Percentiles rank a stretch among this genome's conserved stretches.
Conservation (phyloP, 2,113 vertebrate genomes). For the Cheirogaleus medius region DNA sequence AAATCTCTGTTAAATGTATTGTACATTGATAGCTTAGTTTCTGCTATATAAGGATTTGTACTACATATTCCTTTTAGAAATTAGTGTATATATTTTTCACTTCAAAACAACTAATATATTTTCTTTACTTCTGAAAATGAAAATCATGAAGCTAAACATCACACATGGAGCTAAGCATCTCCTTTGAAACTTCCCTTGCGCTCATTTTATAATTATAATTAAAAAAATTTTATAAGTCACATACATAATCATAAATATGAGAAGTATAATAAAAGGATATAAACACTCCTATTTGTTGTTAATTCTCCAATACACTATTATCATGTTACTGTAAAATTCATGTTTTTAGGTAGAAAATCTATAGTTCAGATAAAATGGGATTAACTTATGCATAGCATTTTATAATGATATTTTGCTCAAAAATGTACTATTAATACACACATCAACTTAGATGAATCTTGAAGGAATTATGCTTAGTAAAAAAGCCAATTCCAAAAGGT, state of each 20-base stretch:
- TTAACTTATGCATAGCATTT: not conserved
- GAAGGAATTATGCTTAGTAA: not conserved
- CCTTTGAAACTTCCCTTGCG: not conserved
- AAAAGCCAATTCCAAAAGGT: not conserved
- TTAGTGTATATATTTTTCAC: not conserved
- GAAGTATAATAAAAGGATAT: not conserved
- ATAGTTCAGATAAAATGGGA: not conserved
- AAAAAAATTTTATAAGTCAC: not conserved
- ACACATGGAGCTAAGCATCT: not conserved
- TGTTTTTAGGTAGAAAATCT: not conserved
- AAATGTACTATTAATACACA: not conserved
- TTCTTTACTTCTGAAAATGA: not conserved
- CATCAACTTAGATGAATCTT: not conserved
- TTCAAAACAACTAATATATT: not conserved
- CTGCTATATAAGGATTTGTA: not conserved
- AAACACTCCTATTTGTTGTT: not conserved
- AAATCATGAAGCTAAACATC: not conserved
- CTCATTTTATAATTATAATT: not conserved
- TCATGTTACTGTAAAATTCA: not conserved
- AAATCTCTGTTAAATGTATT: not conserved
- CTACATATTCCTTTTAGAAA: not conserved
- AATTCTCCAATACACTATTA: not conserved
- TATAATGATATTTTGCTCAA: not conserved
- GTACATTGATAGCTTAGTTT: not conserved
- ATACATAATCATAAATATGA: not conserved